A percentile compares a stretch with the other conserved stretches of the same genome.
Evolutionary conservation across 2,888 invertebrate genomes (phyloP).

Genomic region (Branchellion lobata): DNA sequence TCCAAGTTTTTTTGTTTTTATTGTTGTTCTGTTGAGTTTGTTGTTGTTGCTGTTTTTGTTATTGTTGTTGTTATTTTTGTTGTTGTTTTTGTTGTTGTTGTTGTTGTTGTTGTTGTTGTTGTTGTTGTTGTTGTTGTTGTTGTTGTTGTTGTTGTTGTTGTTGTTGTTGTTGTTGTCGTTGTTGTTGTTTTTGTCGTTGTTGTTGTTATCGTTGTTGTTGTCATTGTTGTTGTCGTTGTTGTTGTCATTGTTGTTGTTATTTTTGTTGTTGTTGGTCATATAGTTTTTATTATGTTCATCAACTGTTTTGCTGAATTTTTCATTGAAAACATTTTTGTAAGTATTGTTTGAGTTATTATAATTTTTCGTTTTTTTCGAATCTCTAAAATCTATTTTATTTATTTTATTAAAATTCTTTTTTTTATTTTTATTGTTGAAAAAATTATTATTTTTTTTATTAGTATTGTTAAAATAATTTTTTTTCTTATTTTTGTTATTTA

Average conservation of each 20-base stretch:
- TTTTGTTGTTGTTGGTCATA: no score
- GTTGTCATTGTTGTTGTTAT: no score
- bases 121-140: constrained; percentile 16
- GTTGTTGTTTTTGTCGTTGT: no score
- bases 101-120: constrained; percentile 2
- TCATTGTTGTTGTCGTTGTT: no score
- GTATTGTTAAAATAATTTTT: not conserved
- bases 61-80: not conserved
- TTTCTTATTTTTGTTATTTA: not conserved
- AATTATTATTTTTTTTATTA: not conserved
- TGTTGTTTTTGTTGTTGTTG: constrained; percentile 3
- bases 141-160: not conserved
- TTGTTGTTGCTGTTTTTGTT: not conserved
- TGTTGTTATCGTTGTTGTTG: no score
- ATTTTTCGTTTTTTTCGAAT: not conserved
- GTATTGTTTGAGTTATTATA: no score
- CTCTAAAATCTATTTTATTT: not conserved
- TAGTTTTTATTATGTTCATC: no score
- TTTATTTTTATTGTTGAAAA: not conserved
- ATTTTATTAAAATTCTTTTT: not conserved
- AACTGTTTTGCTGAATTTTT: no score
- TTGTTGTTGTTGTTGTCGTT: not conserved
- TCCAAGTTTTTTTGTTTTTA: no score
- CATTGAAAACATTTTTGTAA: no score
- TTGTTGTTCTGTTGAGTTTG: not conserved